A percentile compares a stretch with the other conserved stretches of the same genome.
These are phyloP conservation scores for Zaprionus camerounensis DNA, from an alignment of 1,140 invertebrate genomes.

Conservation along the genomic window DNA sequence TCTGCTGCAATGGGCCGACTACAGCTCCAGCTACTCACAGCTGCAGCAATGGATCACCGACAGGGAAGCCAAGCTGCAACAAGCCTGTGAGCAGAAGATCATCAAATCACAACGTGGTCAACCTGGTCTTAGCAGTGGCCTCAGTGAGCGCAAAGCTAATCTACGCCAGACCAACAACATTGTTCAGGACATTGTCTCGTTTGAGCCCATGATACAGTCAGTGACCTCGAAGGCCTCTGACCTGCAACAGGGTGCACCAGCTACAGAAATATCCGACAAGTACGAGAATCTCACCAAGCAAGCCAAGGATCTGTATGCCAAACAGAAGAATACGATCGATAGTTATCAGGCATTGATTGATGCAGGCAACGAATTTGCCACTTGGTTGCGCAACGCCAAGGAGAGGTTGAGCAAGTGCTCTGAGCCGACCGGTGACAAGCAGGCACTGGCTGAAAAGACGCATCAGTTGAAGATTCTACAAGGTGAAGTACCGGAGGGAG, in stretches of 20 bases:
- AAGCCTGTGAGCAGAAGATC: slow-evolving; percentile 95
- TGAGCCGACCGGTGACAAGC: slow-evolving; percentile 97
- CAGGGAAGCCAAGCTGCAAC: slow-evolving; percentile 96
- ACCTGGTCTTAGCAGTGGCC: slow-evolving; percentile 89
- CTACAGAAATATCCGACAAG: slow-evolving; percentile 94
- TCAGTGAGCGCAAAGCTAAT: slow-evolving; percentile 94
- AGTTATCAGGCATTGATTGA: slow-evolving; percentile 96
- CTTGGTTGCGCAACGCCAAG: slow-evolving; percentile 95
- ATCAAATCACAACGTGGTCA: slow-evolving; percentile 90
- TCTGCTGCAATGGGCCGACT: slow-evolving; percentile 97
- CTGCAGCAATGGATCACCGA: slow-evolving; percentile 98
- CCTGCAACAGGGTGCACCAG: slow-evolving; percentile 92
- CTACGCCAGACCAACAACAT: slow-evolving; percentile 96
- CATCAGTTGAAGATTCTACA: slow-evolving; percentile 93
- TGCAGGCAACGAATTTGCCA: slow-evolving; percentile 94
- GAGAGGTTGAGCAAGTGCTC: slow-evolving; percentile 96
- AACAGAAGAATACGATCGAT: slow-evolving; percentile 95
- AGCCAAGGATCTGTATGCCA: slow-evolving; percentile 95
- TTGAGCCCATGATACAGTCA: slow-evolving; percentile 97
- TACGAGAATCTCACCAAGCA: slow-evolving; percentile 95
- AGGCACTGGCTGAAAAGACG: slow-evolving; percentile 93
- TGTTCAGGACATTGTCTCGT: slow-evolving; percentile 96
- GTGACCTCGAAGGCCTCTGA: slow-evolving; percentile 96
- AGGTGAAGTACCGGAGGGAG: slow-evolving; percentile 92
- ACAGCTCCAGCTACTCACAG: slow-evolving; percentile 95